Percentiles rank a stretch among this genome's conserved stretches.
These are phyloP conservation scores for Pegea sp. DNA, from an alignment of 23 tunicate genomes.

Conservation along the genomic window DNA sequence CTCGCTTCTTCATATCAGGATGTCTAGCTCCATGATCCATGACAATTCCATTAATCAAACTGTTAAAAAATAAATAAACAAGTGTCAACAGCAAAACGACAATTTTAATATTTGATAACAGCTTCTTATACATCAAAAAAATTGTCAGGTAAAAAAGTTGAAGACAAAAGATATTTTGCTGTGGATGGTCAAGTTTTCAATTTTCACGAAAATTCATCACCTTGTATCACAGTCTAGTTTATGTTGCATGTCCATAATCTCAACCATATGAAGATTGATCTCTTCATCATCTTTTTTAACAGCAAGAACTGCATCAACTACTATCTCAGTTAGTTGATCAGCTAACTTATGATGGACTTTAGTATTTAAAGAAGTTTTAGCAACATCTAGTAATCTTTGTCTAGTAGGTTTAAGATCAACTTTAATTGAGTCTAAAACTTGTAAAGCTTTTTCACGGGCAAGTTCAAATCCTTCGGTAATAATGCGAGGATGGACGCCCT, in stretches of 20 bases:
- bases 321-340: slow-evolving; percentile 78
- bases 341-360: slow-evolving; percentile 82
- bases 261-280: slow-evolving; percentile 97
- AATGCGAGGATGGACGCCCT: slow-evolving; percentile 97
- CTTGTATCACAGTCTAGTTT: slow-evolving; percentile 64
- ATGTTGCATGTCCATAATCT: slow-evolving; percentile 98
- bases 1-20: slow-evolving; percentile 95
- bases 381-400: slow-evolving; percentile 56
- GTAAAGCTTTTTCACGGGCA: slow-evolving; percentile 73
- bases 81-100: too few relatives aligned
- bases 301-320: slow-evolving; percentile 87
- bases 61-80: too few relatives aligned
- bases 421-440: slow-evolving; percentile 41
- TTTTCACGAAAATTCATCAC: neutral
- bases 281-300: slow-evolving; percentile 39
- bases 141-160: too few relatives aligned
- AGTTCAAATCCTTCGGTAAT: slow-evolving; percentile 90
- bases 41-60: slow-evolving; percentile 70
- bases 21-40: slow-evolving; percentile 99
- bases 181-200: too few relatives aligned
- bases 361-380: slow-evolving; percentile 66
- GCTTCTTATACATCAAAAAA: too few relatives aligned
- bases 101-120: too few relatives aligned
- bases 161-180: too few relatives aligned
- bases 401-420: slow-evolving; percentile 38